Base-by-base conservation (phyloP, 1,140 invertebrate genomes). In the Tetragnatha versicolor region DNA sequence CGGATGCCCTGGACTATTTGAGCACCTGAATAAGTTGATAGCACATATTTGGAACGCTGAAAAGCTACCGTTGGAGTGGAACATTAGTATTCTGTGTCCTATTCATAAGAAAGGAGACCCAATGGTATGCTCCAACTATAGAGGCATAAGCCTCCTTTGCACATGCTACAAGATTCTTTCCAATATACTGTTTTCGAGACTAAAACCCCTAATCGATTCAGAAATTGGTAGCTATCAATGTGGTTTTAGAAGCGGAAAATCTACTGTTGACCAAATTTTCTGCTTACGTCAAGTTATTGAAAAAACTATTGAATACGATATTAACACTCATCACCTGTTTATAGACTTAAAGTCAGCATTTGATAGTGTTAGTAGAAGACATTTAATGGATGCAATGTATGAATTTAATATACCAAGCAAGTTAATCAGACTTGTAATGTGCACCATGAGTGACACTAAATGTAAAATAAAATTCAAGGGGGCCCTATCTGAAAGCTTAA, bases 311-410 rank as follows among this genome's bases (percentile, higher is more conserved):
- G 45, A 49, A 49, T 3, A 49, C 22, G 45, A 9, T 17, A 49
- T 49, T 49, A 20, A 49, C 22, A 55, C 22, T 27, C 53, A 55
- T 55, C 53, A 25, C 1, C 22, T 55, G 53, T 55, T 55, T 55
- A 10, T 55, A 17, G 53, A 55, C 22, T 55, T 55, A 27, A 55
- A 55, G 53, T 31, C 53, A 17, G 22, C 53, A 55, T 55, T 55
- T 55, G 53, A 53, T 5, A n/a, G n/a, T n/a, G n/a, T n/a, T n/a
- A n/a, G n/a, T n/a, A n/a, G n/a, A n/a, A 55, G 29, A 31, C 53
- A 55, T 25, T 27, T 55, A 55, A 55, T 55, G n/a, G 53, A 55
- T 25, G 53, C n/a, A 55, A 55, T 55, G 53, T 27, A 55, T 55
- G 53, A 31, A 55, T 55, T 55, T 25, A 25, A 55, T 9, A 55